Conservation (phyloP, 2,113 vertebrate genomes). For the Python bivittatus region DNA sequence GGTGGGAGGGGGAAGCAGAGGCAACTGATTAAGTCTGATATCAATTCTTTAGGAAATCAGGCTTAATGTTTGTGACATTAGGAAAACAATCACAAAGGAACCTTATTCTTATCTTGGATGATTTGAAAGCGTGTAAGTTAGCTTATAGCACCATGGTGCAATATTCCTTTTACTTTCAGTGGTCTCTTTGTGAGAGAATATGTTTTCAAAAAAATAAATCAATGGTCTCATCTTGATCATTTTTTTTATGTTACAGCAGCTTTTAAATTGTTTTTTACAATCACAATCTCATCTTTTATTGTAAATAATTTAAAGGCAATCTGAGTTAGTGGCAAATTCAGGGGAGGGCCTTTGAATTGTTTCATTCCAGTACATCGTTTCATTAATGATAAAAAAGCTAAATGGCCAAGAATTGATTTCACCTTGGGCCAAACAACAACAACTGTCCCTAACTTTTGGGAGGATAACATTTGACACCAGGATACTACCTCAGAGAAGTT, state of each 20-base stretch:
- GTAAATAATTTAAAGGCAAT: neutral
- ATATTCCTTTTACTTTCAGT: conserved; percentile 71
- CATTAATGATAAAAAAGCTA: neutral
- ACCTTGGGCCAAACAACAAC: neutral
- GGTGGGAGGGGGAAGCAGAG: conserved; percentile 48
- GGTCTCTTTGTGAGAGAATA: conserved; percentile 68
- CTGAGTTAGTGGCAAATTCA: neutral
- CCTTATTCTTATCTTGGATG: conserved; percentile 64
- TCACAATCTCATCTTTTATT: neutral
- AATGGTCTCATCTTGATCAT: conserved; percentile 70
- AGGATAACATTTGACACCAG: neutral
- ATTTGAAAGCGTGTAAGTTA: conserved; percentile 71
- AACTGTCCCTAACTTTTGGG: neutral
- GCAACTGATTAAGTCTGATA: conserved; percentile 72
- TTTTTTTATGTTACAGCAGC: conserved; percentile 48
- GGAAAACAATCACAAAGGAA: conserved; percentile 69
- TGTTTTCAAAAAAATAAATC: conserved; percentile 74
- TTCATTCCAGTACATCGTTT: neutral
- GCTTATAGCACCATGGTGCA: conserved; percentile 73
- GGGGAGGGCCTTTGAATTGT: neutral
- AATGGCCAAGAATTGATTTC: neutral
- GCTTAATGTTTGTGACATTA: conserved; percentile 61
- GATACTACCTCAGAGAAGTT: neutral
- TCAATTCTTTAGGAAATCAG: conserved; percentile 66
- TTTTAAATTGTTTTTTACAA: neutral